Evolutionary conservation across 2,888 invertebrate species (phyloP).

Genomic region (Hypselothyrea guttata): DNA sequence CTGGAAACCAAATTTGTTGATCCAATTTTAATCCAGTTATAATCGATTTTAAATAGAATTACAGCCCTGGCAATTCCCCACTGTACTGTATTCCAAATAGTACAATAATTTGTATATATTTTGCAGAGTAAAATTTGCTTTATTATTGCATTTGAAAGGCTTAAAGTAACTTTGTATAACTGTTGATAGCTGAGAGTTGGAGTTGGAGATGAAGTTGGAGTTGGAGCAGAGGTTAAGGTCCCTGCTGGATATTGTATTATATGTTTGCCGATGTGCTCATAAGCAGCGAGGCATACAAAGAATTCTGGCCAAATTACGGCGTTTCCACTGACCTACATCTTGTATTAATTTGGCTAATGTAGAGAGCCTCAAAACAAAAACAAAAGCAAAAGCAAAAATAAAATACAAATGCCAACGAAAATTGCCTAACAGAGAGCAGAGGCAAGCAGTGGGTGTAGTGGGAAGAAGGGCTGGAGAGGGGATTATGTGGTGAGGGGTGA

Average conservation of each 20-base stretch:
- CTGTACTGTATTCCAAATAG: too few species aligned
- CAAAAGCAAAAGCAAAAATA: slow-evolving; percentile 1
- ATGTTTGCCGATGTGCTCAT: background rate
- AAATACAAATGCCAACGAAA: slow-evolving; percentile 39
- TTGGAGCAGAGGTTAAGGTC: slow-evolving; percentile 15
- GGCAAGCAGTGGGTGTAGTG: slow-evolving; percentile 5
- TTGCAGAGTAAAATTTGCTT: too few species aligned
- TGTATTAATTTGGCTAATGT: slow-evolving; percentile 66
- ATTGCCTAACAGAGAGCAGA: slow-evolving; percentile 46
- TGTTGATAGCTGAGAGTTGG: too few species aligned
- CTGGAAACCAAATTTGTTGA: too few species aligned
- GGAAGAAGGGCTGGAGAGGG: background rate
- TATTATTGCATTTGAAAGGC: too few species aligned
- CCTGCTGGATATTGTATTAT: slow-evolving; percentile 1
- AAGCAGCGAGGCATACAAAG: slow-evolving; percentile 39
- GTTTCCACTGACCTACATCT: slow-evolving; percentile 53
- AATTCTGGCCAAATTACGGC: slow-evolving; percentile 42
- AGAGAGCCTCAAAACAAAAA: slow-evolving; percentile 43
- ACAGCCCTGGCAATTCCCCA: too few species aligned
- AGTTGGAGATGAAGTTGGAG: background rate
- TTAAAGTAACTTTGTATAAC: too few species aligned
- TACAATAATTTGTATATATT: too few species aligned
- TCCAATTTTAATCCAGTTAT: too few species aligned
- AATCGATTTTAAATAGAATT: too few species aligned
- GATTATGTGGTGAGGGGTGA: too few species aligned